Evolutionary conservation across 2,797 vertebrate species (phyloP).

Genomic region (Molossus alvarezi): DNA sequence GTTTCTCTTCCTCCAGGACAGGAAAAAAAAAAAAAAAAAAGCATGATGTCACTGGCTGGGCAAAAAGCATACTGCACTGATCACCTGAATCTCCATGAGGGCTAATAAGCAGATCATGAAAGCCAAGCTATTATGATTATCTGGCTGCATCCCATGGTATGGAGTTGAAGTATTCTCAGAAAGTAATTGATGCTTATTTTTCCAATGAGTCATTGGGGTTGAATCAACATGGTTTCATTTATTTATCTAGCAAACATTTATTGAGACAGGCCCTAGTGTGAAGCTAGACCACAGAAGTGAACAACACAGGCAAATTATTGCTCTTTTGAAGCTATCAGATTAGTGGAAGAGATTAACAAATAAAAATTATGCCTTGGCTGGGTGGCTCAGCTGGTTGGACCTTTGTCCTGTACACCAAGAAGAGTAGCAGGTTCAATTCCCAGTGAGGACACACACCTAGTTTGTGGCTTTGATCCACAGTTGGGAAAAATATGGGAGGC

Average conservation of each 20-base stretch:
- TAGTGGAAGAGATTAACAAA: not conserved
- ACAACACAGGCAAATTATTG: not conserved
- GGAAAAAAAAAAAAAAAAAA: not conserved
- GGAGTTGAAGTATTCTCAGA: not conserved
- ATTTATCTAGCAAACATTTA: not conserved
- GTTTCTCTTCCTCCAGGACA: not conserved
- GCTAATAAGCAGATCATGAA: not conserved
- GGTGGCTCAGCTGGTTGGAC: not conserved
- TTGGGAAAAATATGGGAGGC: not conserved
- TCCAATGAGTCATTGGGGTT: not conserved
- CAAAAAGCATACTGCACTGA: not conserved
- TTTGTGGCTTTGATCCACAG: not conserved
- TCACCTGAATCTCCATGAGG: not conserved
- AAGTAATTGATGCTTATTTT: not conserved
- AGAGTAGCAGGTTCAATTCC: not conserved
- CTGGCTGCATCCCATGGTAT: not conserved
- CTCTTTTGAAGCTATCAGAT: not conserved
- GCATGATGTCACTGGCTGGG: not conserved
- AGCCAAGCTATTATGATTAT: not conserved
- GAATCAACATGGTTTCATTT: not conserved
- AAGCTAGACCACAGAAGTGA: not conserved
- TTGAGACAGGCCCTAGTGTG: not conserved
- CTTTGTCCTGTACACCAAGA: not conserved
- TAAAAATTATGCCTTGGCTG: not conserved
- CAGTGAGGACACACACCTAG: not conserved